Conservation (phyloP, 2,113 vertebrate genomes). For the Hydropotes inermis region DNA sequence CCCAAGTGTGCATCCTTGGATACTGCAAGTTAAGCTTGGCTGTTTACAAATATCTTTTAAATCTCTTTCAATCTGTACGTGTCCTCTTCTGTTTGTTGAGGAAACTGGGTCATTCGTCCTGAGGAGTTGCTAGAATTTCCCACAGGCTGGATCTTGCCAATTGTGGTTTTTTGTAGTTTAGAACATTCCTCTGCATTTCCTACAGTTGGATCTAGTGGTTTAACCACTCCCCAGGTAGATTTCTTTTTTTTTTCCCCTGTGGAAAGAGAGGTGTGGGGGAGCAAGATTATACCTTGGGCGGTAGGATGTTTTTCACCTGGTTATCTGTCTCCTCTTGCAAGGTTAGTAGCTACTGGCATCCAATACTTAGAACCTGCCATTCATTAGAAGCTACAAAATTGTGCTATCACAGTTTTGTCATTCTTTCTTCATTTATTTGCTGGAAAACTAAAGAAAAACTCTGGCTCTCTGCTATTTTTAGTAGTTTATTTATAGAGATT, state of each 20-base stretch:
- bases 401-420: not conserved
- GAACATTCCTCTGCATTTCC: not conserved
- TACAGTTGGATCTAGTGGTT: not conserved
- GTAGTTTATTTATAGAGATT: not conserved
- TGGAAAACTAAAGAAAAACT: not conserved
- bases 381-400: not conserved
- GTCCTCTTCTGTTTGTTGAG: not conserved
- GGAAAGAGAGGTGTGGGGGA: not conserved
- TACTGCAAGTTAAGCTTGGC: not conserved
- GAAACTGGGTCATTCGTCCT: not conserved
- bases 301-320: not conserved
- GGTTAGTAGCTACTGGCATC: not conserved
- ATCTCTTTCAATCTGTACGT: not conserved
- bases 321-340: not conserved
- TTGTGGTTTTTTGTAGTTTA: not conserved
- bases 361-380: not conserved
- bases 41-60: not conserved
- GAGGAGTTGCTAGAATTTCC: not conserved
- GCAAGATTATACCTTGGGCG: not conserved
- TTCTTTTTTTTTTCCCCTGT: not conserved
- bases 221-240: not conserved
- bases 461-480: not conserved
- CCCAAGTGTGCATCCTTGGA: not conserved
- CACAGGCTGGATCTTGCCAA: not conserved
- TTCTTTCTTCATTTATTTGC: not conserved